Percentiles rank a stretch among this genome's conserved stretches.
These are phyloP conservation scores for Drosophila erecta DNA, from an alignment of 1,140 invertebrate species.

Conservation along the genomic window DNA sequence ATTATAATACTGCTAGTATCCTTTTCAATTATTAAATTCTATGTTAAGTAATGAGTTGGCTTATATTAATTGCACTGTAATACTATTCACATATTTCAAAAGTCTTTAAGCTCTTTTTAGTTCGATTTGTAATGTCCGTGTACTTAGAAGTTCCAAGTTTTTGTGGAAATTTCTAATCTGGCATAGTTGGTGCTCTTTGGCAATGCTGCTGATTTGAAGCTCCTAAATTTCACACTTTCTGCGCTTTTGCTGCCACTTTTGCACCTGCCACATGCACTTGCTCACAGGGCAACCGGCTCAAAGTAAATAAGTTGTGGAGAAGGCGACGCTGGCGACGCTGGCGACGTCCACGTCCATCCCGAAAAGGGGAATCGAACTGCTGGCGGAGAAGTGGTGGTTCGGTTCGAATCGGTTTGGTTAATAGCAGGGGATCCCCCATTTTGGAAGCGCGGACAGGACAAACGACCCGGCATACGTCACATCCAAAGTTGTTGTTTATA, in stretches of 20 bases:
- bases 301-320: conserved; percentile 67
- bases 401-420: neutral
- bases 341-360: conserved; percentile 49
- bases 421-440: conserved; percentile 8
- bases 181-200: neutral
- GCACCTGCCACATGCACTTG: conserved; percentile 45
- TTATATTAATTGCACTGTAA: too few species aligned
- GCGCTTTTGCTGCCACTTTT: conserved; percentile 27
- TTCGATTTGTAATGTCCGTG: too few species aligned
- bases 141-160: neutral
- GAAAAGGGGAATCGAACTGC: conserved; percentile 20
- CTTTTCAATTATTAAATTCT: too few species aligned
- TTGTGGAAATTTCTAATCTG: neutral
- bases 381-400: conserved; percentile 2
- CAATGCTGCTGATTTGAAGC: conserved; percentile 4
- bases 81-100: too few species aligned
- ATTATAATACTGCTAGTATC: too few species aligned
- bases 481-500: conserved; percentile 74
- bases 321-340: conserved; percentile 66
- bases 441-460: conserved; percentile 45
- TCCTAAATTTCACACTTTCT: conserved; percentile 21
- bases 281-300: conserved; percentile 72
- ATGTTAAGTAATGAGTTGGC: too few species aligned
- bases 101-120: too few species aligned
- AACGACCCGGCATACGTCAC: conserved; percentile 72